Evolutionary conservation across 53 echinoderm and acorn worm species (phyloP).

Genomic region (Crossaster papposus): DNA sequence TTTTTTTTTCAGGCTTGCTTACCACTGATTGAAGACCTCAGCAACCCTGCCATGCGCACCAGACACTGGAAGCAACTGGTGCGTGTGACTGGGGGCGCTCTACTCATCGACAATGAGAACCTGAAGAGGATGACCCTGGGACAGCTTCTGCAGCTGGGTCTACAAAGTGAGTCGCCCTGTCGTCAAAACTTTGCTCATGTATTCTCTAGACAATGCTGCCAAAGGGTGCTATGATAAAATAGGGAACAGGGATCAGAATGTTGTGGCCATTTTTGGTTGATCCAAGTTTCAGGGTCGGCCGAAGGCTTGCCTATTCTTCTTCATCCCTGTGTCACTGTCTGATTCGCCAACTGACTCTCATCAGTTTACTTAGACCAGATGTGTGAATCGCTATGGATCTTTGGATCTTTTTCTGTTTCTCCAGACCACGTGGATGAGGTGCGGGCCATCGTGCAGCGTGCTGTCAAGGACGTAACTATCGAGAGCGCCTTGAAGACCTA

Average conservation of each 20-base stretch:
- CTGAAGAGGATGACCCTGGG: conserved; percentile 94
- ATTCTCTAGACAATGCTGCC: too few species aligned
- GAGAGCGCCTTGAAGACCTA: conserved; percentile 98
- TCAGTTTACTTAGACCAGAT: too few species aligned
- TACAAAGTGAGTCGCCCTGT: conserved; percentile 81
- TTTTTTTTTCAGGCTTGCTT: conserved; percentile 74
- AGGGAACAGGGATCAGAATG: too few species aligned
- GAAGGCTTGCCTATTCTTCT: too few species aligned
- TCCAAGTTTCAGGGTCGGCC: too few species aligned
- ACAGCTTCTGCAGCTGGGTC: conserved; percentile 89
- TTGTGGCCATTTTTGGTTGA: too few species aligned
- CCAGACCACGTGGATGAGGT: conserved; percentile 99
- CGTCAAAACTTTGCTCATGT: background rate
- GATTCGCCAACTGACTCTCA: too few species aligned
- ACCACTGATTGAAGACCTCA: conserved; percentile 93
- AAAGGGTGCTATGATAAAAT: too few species aligned
- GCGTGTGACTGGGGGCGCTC: conserved; percentile 93
- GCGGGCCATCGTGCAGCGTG: conserved; percentile 89
- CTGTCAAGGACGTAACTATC: conserved; percentile 95
- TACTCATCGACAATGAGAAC: conserved; percentile 94
- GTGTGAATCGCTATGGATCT: background rate
- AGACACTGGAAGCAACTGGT: conserved; percentile 99
- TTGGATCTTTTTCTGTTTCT: background rate
- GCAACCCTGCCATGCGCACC: conserved; percentile 97
- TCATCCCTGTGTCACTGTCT: too few species aligned